Percentiles rank a stretch among this genome's conserved stretches.
phyloP scores from a whole-genome alignment of 2,888 invertebrate species.

The Lasioglossum lativentre region DNA sequence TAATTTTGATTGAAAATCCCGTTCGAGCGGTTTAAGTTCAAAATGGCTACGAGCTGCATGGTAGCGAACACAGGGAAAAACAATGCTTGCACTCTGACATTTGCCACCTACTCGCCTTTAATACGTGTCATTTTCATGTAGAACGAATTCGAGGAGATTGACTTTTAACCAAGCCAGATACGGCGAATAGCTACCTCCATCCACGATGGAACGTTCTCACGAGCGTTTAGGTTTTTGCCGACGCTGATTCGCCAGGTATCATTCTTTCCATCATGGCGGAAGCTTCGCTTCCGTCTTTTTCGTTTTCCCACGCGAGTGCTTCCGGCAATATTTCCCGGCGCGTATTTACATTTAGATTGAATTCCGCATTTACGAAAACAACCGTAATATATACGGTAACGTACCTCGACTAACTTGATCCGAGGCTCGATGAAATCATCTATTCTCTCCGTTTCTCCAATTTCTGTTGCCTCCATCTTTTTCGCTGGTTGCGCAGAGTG shows the following conservation, averaged over 20 bases:
- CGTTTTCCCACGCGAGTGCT: constrained; percentile 12
- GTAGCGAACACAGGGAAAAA: too few relatives aligned
- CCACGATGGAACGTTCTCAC: not conserved
- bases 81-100: too few relatives aligned
- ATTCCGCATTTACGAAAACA: constrained; percentile 70
- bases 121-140: not conserved
- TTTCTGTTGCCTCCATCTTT: not conserved
- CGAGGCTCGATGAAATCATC: not conserved
- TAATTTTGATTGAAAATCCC: too few relatives aligned
- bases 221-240: not conserved
- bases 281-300: constrained; percentile 1
- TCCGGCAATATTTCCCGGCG: constrained; percentile 28
- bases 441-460: not conserved
- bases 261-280: not conserved
- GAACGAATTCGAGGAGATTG: not conserved
- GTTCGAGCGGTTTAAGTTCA: too few relatives aligned
- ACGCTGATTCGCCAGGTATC: not conserved
- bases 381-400: constrained; percentile 1
- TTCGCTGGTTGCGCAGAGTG: not conserved
- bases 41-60: too few relatives aligned
- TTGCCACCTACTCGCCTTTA: too few relatives aligned
- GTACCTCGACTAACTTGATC: constrained; percentile 24
- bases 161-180: not conserved
- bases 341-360: constrained; percentile 80
- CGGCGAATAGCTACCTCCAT: not conserved